Conservation (phyloP, 30 jellyfish, hydroid and myxozoan species). For the Chrysaora quinquecirrha region DNA sequence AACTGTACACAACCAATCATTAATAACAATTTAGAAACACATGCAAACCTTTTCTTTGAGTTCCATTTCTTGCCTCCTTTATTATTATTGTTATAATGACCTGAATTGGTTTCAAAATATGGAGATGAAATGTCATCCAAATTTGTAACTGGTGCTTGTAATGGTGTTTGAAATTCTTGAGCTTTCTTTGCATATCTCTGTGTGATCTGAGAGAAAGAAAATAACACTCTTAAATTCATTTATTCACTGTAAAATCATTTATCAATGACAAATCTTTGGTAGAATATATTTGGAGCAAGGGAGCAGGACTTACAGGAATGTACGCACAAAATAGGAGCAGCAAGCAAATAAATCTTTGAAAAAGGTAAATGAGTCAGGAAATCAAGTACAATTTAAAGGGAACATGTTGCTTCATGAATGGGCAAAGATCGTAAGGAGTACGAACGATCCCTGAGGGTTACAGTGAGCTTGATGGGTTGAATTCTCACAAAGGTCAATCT, state of each 20-base stretch:
- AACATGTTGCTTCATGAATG: no score
- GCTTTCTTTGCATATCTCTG: slow-evolving; percentile 16
- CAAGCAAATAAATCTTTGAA: background rate
- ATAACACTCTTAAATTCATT: background rate
- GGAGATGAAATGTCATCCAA: slow-evolving; percentile 65
- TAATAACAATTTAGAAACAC: no score
- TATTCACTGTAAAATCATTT: background rate
- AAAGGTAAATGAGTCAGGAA: background rate
- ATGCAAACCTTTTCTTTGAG: background rate
- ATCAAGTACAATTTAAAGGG: no score
- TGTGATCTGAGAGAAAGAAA: slow-evolving; percentile 17
- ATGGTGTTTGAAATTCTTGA: background rate
- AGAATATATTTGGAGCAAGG: background rate
- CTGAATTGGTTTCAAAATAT: slow-evolving; percentile 17
- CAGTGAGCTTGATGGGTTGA: no score
- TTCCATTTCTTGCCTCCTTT: background rate
- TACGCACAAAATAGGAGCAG: background rate
- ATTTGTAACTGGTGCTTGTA: slow-evolving; percentile 25
- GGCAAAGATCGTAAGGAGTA: no score
- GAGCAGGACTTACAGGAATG: background rate
- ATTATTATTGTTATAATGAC: background rate
- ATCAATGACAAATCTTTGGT: background rate
- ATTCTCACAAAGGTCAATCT: no score
- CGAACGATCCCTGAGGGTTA: no score
- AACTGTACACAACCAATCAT: no score